Evolutionary conservation across 2,113 vertebrate genomes (phyloP).

Genomic region (Ictalurus punctatus): DNA sequence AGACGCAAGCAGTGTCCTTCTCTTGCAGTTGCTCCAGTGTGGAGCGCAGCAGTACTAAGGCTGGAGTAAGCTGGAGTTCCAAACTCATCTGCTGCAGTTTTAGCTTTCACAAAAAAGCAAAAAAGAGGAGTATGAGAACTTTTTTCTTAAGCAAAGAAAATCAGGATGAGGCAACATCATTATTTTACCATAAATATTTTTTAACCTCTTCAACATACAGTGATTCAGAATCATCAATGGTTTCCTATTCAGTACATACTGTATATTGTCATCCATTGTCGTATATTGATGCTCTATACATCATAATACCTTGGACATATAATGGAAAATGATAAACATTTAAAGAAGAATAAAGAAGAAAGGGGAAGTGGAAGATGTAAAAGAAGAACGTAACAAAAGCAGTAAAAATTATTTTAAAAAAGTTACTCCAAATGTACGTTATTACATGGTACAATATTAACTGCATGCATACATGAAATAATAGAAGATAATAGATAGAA

Average conservation of each 20-base stretch:
- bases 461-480: no score
- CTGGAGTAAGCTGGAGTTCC: conserved; percentile 90
- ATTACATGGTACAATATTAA: no score
- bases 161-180: background rate
- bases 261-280: background rate
- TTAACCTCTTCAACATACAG: background rate
- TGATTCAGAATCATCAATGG: background rate
- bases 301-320: background rate
- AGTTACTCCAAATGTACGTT: no score
- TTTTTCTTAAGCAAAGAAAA: background rate
- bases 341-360: no score
- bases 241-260: background rate
- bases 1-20: conserved; percentile 91
- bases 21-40: conserved; percentile 94
- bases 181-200: background rate
- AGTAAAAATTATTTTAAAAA: no score
- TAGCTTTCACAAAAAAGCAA: conserved; percentile 66
- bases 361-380: no score
- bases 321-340: no score
- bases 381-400: no score
- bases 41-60: conserved; percentile 85
- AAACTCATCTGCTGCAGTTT: conserved; percentile 91
- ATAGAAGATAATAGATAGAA: background rate
- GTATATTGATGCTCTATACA: background rate
- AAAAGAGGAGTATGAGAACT: background rate